A percentile compares a stretch with the other conserved stretches of the same genome.
Conservation (phyloP, 1,140 invertebrate species). For the Neodiprion fabricii region DNA sequence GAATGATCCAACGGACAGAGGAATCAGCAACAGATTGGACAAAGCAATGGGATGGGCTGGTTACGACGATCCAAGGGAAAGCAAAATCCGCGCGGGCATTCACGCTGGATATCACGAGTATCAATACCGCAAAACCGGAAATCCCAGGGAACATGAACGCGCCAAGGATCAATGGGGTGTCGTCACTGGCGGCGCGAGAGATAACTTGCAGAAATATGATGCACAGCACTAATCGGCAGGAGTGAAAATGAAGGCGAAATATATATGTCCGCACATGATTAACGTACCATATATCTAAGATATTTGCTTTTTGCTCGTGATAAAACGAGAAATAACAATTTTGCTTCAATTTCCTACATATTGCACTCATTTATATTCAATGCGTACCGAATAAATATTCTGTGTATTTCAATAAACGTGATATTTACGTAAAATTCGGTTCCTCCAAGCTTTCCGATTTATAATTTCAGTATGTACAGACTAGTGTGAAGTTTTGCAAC, state of each 20-base stretch:
- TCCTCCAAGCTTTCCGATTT: too few species aligned
- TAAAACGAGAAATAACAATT: not conserved
- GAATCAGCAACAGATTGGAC: not conserved
- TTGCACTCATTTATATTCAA: not conserved
- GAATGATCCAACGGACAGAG: not conserved
- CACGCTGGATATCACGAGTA: not conserved
- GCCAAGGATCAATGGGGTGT: not conserved
- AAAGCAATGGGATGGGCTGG: not conserved
- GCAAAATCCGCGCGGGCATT: not conserved
- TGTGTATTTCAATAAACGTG: too few species aligned
- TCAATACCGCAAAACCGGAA: not conserved
- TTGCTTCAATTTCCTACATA: not conserved
- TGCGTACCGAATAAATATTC: too few species aligned
- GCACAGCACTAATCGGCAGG: not conserved
- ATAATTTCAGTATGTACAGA: too few species aligned
- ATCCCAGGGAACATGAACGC: not conserved
- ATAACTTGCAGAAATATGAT: not conserved
- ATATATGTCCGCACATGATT: not conserved
- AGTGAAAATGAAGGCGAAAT: not conserved
- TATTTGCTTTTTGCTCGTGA: not conserved
- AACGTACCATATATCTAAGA: not conserved
- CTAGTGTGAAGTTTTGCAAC: too few species aligned
- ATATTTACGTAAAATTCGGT: too few species aligned
- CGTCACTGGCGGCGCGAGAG: not conserved
- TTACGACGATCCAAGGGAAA: not conserved